Evolutionary conservation across 2,888 invertebrate genomes (phyloP).

Genomic region (Cyrtodaria siliqua): DNA sequence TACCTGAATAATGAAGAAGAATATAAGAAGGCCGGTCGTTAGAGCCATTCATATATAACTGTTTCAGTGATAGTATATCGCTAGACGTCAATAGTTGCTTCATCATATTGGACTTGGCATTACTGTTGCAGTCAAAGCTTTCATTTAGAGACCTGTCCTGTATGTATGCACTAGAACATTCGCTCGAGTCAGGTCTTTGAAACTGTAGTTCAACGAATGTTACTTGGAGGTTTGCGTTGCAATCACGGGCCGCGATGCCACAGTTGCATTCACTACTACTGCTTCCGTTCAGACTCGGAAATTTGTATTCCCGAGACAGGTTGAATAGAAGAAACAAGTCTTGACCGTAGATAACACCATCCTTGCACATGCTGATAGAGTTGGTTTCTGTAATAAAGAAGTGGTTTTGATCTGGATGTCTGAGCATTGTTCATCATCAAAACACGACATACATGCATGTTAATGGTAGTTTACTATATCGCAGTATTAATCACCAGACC

Average conservation of each 20-base stretch:
- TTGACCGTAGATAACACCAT: not conserved
- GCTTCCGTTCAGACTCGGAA: constrained; percentile 13
- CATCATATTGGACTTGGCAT: no score
- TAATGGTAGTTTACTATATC: no score
- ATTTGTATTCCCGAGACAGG: constrained; percentile 3
- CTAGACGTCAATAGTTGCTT: no score
- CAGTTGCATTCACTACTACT: constrained; percentile 17
- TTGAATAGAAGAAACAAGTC: constrained; percentile 20
- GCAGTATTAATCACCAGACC: no score
- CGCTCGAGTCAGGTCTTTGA: not conserved
- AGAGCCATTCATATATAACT: not conserved
- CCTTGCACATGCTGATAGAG: constrained; percentile 6
- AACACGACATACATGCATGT: no score
- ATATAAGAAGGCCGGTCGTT: not conserved
- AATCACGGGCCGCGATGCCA: not conserved
- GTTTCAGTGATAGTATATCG: not conserved
- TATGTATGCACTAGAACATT: constrained; percentile 10
- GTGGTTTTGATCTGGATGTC: no score
- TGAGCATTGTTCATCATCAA: no score
- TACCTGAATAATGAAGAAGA: constrained; percentile 3
- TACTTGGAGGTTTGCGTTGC: constrained; percentile 13
- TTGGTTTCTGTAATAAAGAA: constrained; percentile 14
- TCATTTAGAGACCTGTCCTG: not conserved
- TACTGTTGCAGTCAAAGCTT: no score
- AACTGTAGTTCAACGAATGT: constrained; percentile 10